Percentiles rank a stretch among this genome's conserved stretches.
phyloP scores from a whole-genome alignment of 2,797 vertebrate species.

The Karalla daura region DNA sequence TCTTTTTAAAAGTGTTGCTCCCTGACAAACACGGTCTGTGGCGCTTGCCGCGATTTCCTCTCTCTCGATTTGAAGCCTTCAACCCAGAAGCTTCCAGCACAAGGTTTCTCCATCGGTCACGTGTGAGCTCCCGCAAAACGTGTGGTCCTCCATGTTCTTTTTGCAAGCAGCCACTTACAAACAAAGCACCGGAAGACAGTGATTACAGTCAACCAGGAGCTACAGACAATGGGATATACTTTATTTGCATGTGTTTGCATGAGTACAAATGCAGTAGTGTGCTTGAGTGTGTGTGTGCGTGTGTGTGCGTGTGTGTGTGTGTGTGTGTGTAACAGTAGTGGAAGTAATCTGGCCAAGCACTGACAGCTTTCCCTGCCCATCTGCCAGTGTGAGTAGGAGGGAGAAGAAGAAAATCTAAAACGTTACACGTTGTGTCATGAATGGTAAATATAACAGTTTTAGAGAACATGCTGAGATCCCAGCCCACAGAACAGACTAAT shows the following conservation, averaged over 20 bases:
- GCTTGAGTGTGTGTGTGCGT: conserved; percentile 7
- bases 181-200: conserved; percentile 32
- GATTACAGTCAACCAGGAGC: conserved; percentile 13
- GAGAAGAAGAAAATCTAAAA: conserved; percentile 61
- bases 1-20: neutral
- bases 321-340: conserved; percentile 26
- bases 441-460: conserved; percentile 55
- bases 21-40: too few relatives aligned
- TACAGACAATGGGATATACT: conserved; percentile 13
- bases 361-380: conserved; percentile 69
- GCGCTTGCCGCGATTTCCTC: neutral
- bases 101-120: conserved; percentile 18
- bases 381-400: conserved; percentile 72
- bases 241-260: conserved; percentile 33
- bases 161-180: conserved; percentile 37
- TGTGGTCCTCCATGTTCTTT: conserved; percentile 25
- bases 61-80: neutral
- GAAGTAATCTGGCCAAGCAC: conserved; percentile 65
- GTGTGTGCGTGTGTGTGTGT: conserved; percentile 14
- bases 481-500: conserved; percentile 38
- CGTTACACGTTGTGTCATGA: conserved; percentile 61
- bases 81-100: neutral
- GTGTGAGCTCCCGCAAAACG: conserved; percentile 26
- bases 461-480: conserved; percentile 35
- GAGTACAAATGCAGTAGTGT: conserved; percentile 6